phyloP scores from a whole-genome alignment of 1,140 invertebrate species.

The Drosophila mauritiana region DNA sequence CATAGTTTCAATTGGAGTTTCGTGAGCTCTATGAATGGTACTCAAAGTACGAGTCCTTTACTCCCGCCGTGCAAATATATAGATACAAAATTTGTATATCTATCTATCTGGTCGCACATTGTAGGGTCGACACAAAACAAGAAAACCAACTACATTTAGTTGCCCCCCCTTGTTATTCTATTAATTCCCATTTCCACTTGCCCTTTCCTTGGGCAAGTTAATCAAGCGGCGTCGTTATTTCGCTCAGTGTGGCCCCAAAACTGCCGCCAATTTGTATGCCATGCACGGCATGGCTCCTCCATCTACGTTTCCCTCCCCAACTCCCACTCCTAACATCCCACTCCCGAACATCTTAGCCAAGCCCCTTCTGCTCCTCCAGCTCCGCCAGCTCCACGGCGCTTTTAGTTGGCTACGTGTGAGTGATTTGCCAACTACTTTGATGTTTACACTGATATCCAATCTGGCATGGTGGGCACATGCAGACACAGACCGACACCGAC shows the following conservation, averaged over 20 bases:
- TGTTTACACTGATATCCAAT: slow-evolving; percentile 66
- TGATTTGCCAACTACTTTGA: slow-evolving; percentile 69
- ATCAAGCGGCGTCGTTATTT: slow-evolving; percentile 23
- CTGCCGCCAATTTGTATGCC: slow-evolving; percentile 43
- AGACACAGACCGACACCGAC: background rate
- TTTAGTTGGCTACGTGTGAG: slow-evolving; percentile 62
- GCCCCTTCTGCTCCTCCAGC: background rate
- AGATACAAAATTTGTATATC: no score
- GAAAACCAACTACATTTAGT: background rate
- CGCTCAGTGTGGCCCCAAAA: slow-evolving; percentile 12
- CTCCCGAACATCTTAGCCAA: background rate
- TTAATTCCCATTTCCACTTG: slow-evolving; percentile 10
- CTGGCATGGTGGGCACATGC: slow-evolving; percentile 27
- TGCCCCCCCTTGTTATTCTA: slow-evolving; percentile 16
- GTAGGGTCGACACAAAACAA: background rate
- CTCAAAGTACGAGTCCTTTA: background rate
- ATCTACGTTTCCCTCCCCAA: background rate
- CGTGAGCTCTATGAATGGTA: no score
- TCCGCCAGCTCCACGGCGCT: slow-evolving; percentile 11
- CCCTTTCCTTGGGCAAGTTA: slow-evolving; percentile 1
- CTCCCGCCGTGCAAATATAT: background rate
- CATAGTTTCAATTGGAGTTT: no score
- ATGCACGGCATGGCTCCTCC: slow-evolving; percentile 1
- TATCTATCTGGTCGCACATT: no score
- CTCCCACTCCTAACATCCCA: background rate